Base-by-base conservation (phyloP, 2,888 invertebrate species). In the Pterostichus madidus region DNA sequence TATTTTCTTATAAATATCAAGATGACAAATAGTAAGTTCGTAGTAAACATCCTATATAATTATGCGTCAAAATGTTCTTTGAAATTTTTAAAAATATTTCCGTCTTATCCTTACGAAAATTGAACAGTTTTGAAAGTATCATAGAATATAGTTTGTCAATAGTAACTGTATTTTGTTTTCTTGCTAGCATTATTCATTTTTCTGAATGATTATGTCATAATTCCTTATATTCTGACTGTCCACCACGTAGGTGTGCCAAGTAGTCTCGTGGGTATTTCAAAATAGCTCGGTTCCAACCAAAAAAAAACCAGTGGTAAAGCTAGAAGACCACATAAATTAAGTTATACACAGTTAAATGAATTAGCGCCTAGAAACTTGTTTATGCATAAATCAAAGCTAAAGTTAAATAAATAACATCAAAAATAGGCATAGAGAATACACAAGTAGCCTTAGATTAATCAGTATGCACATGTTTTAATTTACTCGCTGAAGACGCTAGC, bases 361-460 rank as follows among this genome's bases (percentile, higher is more conserved):
- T 59, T 15, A 24, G 15, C 11, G 59, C 24, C 7, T 17, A 24
- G 15, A 59, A 24, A 59, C 59, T 15, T 59, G 59, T 59, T 59
- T 24, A 24, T 17, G 15, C 11, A 59, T 59, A 59, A 59, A 59
- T 59, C 59, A 59, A 59, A 59, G 59, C 0, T 17, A 15, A 10
- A 59, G 59, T 59, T 24, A 24, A 59, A 59, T 59, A 59, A 59
- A 59, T 59, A 59, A 59, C 59, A 31, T 59, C 11, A 17, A 15
- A 24, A 59, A 59, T 17, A 59, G 59, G 59, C 59, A 24, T 5
- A 24, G 6, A 3, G 59, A 59, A 59, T 59, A 59, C 6, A 24
- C 17, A 59, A 59, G 59, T 17, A 59, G 59, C 10, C 31, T 15
- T 17, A 59, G 31, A 24, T 17, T 24, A 59, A 59, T 59, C 59